A percentile compares a stretch with the other conserved stretches of the same genome.
phyloP scores from a whole-genome alignment of 1,140 invertebrate species.

The Caerostris extrusa region DNA sequence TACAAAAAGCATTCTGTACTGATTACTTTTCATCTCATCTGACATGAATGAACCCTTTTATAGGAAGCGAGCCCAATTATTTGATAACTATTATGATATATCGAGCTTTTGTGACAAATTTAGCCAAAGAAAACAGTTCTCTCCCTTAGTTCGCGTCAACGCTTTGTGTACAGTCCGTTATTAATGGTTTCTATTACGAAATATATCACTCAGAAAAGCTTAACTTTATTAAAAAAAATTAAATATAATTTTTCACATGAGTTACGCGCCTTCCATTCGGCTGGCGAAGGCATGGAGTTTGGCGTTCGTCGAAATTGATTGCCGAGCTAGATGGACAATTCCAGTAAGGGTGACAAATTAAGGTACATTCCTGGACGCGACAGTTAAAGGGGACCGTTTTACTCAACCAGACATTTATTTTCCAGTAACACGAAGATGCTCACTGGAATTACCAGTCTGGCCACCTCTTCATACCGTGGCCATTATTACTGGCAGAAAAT shows the following conservation, averaged over 20 bases:
- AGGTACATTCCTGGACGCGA: conserved; percentile 44
- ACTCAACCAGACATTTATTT: conserved; percentile 63
- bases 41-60: no score
- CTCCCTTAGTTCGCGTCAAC: not conserved
- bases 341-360: conserved; percentile 59
- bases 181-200: conserved; percentile 52
- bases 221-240: conserved; percentile 36
- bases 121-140: not conserved
- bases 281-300: not conserved
- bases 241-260: conserved; percentile 49
- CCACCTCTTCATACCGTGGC: not conserved
- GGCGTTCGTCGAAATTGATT: conserved; percentile 10
- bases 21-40: no score
- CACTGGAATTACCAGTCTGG: not conserved
- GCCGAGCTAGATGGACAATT: not conserved
- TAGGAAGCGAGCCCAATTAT: not conserved
- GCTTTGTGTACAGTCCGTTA: not conserved
- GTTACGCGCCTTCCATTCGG: not conserved
- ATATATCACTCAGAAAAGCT: conserved; percentile 54
- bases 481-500: not conserved
- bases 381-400: conserved; percentile 63
- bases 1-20: no score
- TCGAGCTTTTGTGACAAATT: not conserved
- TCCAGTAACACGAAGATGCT: not conserved
- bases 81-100: conserved; percentile 16